These are phyloP conservation scores for Pungitius pungitius DNA, from an alignment of 2,113 vertebrate species.

Conservation along the genomic window DNA sequence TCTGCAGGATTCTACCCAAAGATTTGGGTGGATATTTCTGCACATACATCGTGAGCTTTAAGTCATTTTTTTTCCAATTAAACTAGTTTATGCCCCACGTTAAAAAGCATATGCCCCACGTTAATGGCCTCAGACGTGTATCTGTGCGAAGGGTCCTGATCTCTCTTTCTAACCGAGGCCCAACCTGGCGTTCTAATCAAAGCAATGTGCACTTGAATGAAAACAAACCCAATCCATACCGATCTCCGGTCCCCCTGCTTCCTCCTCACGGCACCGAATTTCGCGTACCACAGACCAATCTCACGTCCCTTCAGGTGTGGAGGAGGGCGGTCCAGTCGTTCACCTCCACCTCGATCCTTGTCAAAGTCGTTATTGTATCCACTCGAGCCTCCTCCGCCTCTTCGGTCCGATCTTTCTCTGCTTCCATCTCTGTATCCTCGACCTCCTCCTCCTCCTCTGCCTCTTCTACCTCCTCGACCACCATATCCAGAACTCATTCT, in stretches of 20 bases:
- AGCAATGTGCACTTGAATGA: background rate
- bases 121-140: background rate
- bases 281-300: conserved; percentile 97
- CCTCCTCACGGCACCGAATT: conserved; percentile 87
- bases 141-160: background rate
- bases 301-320: conserved; percentile 91
- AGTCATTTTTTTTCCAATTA: background rate
- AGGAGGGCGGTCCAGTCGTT: conserved; percentile 85
- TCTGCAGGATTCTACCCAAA: background rate
- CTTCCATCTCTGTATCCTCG: conserved; percentile 69
- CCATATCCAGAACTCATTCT: conserved; percentile 85
- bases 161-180: background rate
- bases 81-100: background rate
- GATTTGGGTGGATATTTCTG: background rate
- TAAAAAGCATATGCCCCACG: too few relatives aligned
- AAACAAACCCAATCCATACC: conserved; percentile 72
- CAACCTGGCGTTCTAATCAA: background rate
- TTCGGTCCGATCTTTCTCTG: conserved; percentile 72
- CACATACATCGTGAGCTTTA: background rate
- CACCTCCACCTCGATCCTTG: conserved; percentile 74
- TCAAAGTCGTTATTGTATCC: conserved; percentile 58
- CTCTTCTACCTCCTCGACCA: conserved; percentile 71
- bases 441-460: conserved; percentile 78
- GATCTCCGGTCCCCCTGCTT: conserved; percentile 90
- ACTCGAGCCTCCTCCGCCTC: conserved; percentile 60